Evolutionary conservation across 2,888 invertebrate genomes (phyloP), one percentile per base, ranked within the genome.

Genomic region (Trichopria drosophilae): DNA sequence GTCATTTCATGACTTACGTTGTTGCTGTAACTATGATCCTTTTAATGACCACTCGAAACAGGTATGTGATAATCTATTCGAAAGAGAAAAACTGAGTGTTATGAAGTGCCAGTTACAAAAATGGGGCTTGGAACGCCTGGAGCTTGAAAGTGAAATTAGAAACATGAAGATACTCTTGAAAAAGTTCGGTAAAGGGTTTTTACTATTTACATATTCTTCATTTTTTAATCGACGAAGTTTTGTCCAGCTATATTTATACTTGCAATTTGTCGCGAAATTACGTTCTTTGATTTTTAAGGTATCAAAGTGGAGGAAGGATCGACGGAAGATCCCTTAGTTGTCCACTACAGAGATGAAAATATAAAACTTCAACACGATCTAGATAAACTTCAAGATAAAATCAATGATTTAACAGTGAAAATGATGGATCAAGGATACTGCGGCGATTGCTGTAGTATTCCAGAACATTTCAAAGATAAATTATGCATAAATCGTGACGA

Each of bases 71-170:
- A 59, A 69, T 22, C 55, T 62, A 7, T 74, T 71, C 40, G 71
- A 68, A 20, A 51, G 63, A 40, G 65, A 61, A 44, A 74, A 73
- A 49, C 64, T 74, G 19, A 58, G 59, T 19, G 64, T 66, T 39
- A 74, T 74, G 74, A 69, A 66, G 53, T 68, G 71, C 43, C 71
- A 71, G 57, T 73, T 71, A 68, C 69, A 67, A 52, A 73, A 74
- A 55, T 69, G 69, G 67, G 64, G 68, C 31, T 62, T 68, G 58
- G 68, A 72, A 46, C 58, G 68, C 22, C 55, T 72, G 22, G 66
- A 67, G 48, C 53, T 70, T 16, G 69, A 71, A 57, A 72, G 69
- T 60, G 68, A 73, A 58, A 63, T 62, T 50, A 66, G 71, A 53
- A 60, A 63, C 31, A 57, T 72, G 55, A 73, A 65, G 53, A 56